phyloP scores from a whole-genome alignment of 2,797 vertebrate genomes.

The Setipinna tenuifilis region DNA sequence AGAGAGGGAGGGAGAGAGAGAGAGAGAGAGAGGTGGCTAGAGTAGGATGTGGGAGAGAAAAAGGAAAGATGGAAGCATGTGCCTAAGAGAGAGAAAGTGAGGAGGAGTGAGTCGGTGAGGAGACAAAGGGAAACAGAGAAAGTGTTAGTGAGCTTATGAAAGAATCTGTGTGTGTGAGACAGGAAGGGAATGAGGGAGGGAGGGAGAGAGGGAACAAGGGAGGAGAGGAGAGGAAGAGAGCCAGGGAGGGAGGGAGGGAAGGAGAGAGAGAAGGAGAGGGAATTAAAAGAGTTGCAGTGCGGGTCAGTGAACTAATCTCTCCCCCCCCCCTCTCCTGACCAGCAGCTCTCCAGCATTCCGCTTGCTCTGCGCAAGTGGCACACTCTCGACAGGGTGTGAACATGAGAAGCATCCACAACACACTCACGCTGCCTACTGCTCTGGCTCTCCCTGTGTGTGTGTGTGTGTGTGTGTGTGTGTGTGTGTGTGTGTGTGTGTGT shows the following conservation, averaged over 20 bases:
- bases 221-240: too few species aligned
- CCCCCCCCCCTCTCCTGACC: background rate
- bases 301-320: background rate
- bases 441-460: too few species aligned
- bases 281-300: background rate
- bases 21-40: background rate
- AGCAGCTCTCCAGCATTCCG: background rate
- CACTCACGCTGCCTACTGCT: background rate
- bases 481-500: constrained; percentile 3
- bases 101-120: background rate
- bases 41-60: background rate
- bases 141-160: background rate
- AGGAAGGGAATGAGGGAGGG: background rate
- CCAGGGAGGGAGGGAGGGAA: too few species aligned
- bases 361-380: background rate
- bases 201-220: background rate
- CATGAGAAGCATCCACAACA: background rate
- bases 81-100: background rate
- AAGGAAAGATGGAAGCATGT: background rate
- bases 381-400: background rate
- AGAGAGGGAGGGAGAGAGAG: too few species aligned
- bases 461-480: background rate
- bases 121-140: background rate
- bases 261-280: background rate
- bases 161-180: background rate